Percentiles rank a stretch among this genome's conserved stretches.
phyloP scores from a whole-genome alignment of 1,140 invertebrate genomes.

The Aricia agestis region DNA sequence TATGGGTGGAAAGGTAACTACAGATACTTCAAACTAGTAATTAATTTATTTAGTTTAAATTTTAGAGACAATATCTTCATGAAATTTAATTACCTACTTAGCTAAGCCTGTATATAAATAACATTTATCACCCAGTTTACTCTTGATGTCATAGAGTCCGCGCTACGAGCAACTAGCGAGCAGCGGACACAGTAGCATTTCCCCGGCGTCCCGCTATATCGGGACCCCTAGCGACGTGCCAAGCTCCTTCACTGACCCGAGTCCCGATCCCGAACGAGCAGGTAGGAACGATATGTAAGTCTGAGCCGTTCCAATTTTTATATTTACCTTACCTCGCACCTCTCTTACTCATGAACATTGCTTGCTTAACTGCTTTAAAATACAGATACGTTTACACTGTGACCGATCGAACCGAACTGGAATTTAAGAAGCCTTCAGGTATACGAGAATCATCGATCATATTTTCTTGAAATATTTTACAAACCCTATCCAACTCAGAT shows the following conservation, averaged over 20 bases:
- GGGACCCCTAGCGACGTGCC: slow-evolving; percentile 58
- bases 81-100: too few relatives aligned
- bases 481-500: not conserved
- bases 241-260: slow-evolving; percentile 64
- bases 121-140: not conserved
- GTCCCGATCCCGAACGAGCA: slow-evolving; percentile 67
- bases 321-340: slow-evolving; percentile 49
- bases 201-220: slow-evolving; percentile 56
- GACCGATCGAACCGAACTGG: slow-evolving; percentile 5
- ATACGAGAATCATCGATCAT: slow-evolving; percentile 6
- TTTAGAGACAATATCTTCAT: too few relatives aligned
- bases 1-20: slow-evolving; percentile 82
- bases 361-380: slow-evolving; percentile 22
- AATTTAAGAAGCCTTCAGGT: slow-evolving; percentile 17
- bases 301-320: slow-evolving; percentile 74
- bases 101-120: not conserved
- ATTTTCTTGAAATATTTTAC: slow-evolving; percentile 2
- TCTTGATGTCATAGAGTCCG: slow-evolving; percentile 50
- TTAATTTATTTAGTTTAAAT: not conserved
- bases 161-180: slow-evolving; percentile 69
- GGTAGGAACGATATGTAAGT: slow-evolving; percentile 77
- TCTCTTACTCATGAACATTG: slow-evolving; percentile 28
- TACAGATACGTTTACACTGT: slow-evolving; percentile 16
- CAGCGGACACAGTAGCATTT: slow-evolving; percentile 68
- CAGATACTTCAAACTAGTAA: too few relatives aligned